phyloP scores from a whole-genome alignment of 2,113 vertebrate genomes.

The Clarias gariepinus region DNA sequence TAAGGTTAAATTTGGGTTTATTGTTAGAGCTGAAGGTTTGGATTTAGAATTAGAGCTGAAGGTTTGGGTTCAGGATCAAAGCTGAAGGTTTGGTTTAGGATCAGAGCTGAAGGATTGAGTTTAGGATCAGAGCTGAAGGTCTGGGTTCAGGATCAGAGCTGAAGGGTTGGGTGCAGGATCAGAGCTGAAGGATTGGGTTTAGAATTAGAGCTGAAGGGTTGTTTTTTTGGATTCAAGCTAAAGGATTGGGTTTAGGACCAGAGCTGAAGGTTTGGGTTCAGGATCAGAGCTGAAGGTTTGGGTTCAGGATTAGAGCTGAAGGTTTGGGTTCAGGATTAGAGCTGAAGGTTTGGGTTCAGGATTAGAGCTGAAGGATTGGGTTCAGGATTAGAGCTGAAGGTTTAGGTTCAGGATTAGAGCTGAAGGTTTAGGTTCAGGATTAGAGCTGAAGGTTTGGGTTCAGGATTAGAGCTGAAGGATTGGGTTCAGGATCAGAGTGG shows the following conservation, averaged over 20 bases:
- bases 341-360: background rate
- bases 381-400: too few relatives aligned
- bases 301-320: background rate
- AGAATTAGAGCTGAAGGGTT: background rate
- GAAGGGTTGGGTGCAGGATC: background rate
- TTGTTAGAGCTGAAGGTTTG: fast-evolving
- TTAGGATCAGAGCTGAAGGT: background rate
- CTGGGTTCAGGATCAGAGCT: background rate
- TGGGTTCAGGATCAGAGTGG: background rate
- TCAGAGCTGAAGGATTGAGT: background rate
- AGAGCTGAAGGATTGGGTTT: background rate
- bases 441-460: background rate
- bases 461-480: background rate
- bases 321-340: background rate
- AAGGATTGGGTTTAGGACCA: background rate
- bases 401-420: background rate
- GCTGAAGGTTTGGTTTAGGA: background rate
- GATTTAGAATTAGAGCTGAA: background rate
- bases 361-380: background rate
- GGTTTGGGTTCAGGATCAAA: background rate
- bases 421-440: background rate
- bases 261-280: background rate
- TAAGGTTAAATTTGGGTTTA: background rate
- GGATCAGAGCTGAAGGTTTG: background rate
- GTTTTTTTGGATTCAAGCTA: background rate